A percentile compares a stretch with the other conserved stretches of the same genome.
phyloP scores from a whole-genome alignment of 2,888 invertebrate species.

The Cetonia aurata region DNA sequence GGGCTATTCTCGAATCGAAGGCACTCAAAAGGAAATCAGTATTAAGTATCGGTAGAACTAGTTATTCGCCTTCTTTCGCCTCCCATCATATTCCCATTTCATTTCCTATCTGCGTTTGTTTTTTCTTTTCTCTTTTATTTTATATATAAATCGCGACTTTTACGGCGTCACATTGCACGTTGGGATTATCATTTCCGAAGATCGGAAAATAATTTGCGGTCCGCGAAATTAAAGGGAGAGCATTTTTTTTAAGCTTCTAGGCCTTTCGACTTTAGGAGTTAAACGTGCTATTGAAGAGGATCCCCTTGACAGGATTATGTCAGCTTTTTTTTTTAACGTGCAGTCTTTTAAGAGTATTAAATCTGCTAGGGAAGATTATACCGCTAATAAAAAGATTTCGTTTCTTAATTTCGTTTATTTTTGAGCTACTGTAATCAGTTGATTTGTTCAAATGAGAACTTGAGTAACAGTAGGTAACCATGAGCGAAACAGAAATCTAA shows the following conservation, averaged over 20 bases:
- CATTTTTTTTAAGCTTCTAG: neutral
- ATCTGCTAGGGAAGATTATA: slow-evolving; percentile 30
- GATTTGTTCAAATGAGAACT: too few species aligned
- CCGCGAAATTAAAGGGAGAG: slow-evolving; percentile 10
- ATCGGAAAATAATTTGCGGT: slow-evolving; percentile 22
- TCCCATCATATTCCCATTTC: neutral
- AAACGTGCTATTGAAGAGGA: slow-evolving; percentile 33
- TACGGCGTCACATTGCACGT: slow-evolving; percentile 8
- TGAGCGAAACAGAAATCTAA: too few species aligned
- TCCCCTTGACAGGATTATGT: slow-evolving; percentile 44
- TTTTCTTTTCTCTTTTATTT: neutral
- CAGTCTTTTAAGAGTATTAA: slow-evolving; percentile 41
- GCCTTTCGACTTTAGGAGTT: slow-evolving; percentile 8
- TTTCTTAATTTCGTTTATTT: slow-evolving; percentile 2
- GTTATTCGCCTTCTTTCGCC: slow-evolving; percentile 17
- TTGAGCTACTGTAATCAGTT: too few species aligned
- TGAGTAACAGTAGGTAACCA: too few species aligned
- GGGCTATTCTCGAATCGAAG: slow-evolving; percentile 64
- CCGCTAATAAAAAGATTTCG: slow-evolving; percentile 41
- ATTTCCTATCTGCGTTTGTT: neutral
- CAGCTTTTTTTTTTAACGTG: slow-evolving; percentile 38
- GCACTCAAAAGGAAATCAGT: slow-evolving; percentile 63
- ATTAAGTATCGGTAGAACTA: slow-evolving; percentile 53
- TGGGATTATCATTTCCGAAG: slow-evolving; percentile 19
- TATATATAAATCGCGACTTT: neutral